phyloP scores from a whole-genome alignment of 2,888 invertebrate genomes.

The Drosophila mimica region DNA sequence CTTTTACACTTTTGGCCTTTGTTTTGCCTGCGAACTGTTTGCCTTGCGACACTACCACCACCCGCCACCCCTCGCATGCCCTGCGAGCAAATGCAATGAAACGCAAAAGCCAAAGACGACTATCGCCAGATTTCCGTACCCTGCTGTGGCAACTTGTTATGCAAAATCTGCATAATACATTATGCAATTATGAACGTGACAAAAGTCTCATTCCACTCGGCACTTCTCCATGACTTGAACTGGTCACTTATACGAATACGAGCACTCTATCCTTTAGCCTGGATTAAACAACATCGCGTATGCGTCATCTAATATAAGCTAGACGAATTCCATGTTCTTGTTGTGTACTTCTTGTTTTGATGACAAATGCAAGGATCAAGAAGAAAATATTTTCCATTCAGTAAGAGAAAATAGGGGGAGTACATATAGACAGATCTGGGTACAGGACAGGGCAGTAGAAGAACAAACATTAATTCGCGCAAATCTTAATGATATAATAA shows the following conservation, averaged over 20 bases:
- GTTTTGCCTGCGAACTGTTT: constrained; percentile 56
- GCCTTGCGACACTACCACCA: constrained; percentile 9
- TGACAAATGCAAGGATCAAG: neutral
- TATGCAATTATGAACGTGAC: constrained; percentile 79
- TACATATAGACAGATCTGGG: neutral
- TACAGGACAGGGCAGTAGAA: neutral
- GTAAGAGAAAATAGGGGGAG: neutral
- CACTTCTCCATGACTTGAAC: constrained; percentile 10
- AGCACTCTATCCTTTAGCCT: constrained; percentile 6
- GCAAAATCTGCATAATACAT: constrained; percentile 79
- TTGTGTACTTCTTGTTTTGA: neutral
- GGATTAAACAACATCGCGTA: constrained; percentile 38
- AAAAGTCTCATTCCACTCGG: constrained; percentile 51
- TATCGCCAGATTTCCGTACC: constrained; percentile 52
- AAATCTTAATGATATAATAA: no score
- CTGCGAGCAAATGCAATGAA: constrained; percentile 28
- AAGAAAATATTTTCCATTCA: neutral
- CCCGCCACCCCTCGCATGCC: no score
- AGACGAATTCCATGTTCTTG: neutral
- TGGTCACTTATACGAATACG: constrained; percentile 3
- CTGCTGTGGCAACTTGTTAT: constrained; percentile 70
- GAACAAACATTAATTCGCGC: neutral
- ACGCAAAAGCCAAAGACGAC: constrained; percentile 45
- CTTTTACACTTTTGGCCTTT: constrained; percentile 65
- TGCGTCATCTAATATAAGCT: constrained; percentile 28